Conservation (phyloP, 2,797 vertebrate species). For the Holocentrus rufus region DNA sequence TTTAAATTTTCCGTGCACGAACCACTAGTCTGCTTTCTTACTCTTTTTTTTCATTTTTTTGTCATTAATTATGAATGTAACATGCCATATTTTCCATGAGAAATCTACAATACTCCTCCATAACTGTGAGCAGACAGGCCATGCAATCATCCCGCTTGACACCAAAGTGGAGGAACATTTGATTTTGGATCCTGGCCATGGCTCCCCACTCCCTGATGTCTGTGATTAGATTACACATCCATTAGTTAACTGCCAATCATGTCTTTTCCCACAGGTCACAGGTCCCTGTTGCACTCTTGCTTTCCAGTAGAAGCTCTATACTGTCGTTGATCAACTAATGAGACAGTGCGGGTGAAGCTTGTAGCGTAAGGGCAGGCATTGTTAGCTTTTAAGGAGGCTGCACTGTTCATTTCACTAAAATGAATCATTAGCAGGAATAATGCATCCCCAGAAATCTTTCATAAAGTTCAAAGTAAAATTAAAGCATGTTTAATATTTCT, state of each 20-base stretch:
- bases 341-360: not conserved
- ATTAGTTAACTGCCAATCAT: constrained; percentile 73
- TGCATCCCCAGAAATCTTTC: constrained; percentile 14
- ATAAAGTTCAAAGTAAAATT: constrained; percentile 25
- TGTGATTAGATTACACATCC: constrained; percentile 75
- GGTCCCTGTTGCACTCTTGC: constrained; percentile 10
- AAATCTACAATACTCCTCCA: constrained; percentile 22
- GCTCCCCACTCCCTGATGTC: constrained; percentile 69
- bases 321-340: constrained; percentile 12
- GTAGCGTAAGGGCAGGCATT: not conserved
- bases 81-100: constrained; percentile 55
- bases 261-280: constrained; percentile 56
- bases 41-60: constrained; percentile 28
- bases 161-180: constrained; percentile 41
- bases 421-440: not conserved
- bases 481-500: not conserved
- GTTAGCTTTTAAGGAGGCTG: constrained; percentile 7
- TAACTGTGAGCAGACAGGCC: constrained; percentile 44
- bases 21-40: constrained; percentile 11
- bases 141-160: constrained; percentile 34
- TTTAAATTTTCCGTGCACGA: not conserved
- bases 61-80: constrained; percentile 52
- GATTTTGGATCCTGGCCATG: constrained; percentile 52
- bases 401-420: constrained; percentile 4
- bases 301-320: not conserved